phyloP scores from a whole-genome alignment of 2,888 invertebrate genomes.

The Drosophila mayaguana region DNA sequence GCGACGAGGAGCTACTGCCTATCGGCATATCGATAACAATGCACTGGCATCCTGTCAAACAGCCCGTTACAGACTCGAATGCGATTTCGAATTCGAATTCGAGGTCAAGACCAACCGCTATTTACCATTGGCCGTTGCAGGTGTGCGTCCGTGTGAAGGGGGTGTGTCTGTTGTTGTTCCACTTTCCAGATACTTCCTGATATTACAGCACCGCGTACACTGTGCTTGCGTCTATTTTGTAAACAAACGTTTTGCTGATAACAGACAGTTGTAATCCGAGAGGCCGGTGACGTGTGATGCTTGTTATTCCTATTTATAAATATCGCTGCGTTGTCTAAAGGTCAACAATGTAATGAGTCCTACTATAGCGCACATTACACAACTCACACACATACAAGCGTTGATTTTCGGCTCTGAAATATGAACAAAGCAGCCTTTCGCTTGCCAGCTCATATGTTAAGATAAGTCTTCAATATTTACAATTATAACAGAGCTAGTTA shows the following conservation, averaged over 20 bases:
- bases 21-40: conserved; percentile 2
- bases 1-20: neutral
- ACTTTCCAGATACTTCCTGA: conserved; percentile 26
- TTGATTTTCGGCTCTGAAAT: too few species aligned
- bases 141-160: neutral
- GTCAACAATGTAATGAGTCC: conserved; percentile 8
- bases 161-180: conserved; percentile 13
- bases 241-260: conserved; percentile 36
- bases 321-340: conserved; percentile 17
- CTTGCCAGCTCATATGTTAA: neutral
- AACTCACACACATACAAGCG: neutral
- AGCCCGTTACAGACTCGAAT: neutral
- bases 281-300: conserved; percentile 45
- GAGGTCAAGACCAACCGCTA: neutral
- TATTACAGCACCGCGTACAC: neutral
- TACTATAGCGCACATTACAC: neutral
- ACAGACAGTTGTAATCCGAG: conserved; percentile 27
- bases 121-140: neutral
- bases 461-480: neutral
- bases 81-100: neutral
- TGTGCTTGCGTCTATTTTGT: conserved; percentile 3
- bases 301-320: conserved; percentile 42
- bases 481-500: neutral
- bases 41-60: neutral
- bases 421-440: neutral